Percentiles rank a stretch among this genome's conserved stretches.
These are phyloP conservation scores for Drosophila suzukii DNA, from an alignment of 1,140 invertebrate genomes.

Conservation along the genomic window DNA sequence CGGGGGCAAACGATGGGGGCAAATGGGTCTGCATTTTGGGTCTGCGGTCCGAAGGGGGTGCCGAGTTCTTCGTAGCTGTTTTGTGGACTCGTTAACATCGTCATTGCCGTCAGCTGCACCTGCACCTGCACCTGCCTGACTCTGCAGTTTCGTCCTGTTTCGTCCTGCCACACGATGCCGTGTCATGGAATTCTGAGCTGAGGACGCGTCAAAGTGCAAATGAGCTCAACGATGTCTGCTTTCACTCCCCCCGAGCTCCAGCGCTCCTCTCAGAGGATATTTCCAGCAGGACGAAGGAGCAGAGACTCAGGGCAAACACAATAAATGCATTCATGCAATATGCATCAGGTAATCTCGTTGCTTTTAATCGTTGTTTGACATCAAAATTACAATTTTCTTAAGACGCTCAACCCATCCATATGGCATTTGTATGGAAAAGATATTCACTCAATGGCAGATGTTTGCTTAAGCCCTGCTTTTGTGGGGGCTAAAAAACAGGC, in stretches of 20 bases:
- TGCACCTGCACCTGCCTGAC: constrained; percentile 62
- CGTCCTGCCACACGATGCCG: constrained; percentile 39
- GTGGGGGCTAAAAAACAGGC: constrained; percentile 28
- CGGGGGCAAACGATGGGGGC: constrained; percentile 1
- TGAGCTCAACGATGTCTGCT: constrained; percentile 68
- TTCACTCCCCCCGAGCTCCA: constrained; percentile 2
- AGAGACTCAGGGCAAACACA: constrained; percentile 59
- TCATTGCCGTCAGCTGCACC: constrained; percentile 72
- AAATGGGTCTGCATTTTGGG: not conserved
- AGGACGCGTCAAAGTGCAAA: constrained; percentile 76
- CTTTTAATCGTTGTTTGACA: constrained; percentile 84
- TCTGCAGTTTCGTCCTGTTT: constrained; percentile 49
- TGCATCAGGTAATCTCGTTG: constrained; percentile 83
- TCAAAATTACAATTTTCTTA: constrained; percentile 83
- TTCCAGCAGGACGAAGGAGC: constrained; percentile 16
- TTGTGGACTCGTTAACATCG: constrained; percentile 79
- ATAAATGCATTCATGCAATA: constrained; percentile 80
- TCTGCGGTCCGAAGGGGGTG: constrained; percentile 13
- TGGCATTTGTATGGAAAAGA: constrained; percentile 27
- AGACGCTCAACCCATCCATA: constrained; percentile 50
- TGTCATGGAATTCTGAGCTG: constrained; percentile 47
- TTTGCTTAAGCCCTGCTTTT: constrained; percentile 53
- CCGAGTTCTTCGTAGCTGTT: constrained; percentile 36
- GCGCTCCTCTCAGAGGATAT: not conserved
- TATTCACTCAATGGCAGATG: constrained; percentile 42